Conservation (phyloP, 2,113 vertebrate genomes). For the Tetraodon nigroviridis region DNA sequence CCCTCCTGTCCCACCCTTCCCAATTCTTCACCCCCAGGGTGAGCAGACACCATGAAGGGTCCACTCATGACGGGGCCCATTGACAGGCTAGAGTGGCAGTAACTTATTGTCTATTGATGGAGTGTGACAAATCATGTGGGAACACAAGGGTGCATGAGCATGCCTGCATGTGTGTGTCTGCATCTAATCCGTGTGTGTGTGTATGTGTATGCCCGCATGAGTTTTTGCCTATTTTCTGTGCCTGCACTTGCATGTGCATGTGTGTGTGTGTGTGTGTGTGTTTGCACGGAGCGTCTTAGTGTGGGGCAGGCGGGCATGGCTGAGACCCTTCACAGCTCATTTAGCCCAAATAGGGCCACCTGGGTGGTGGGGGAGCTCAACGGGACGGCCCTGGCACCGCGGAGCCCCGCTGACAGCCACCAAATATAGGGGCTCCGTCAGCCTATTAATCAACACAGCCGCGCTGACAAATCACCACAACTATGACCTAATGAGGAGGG, state of each 20-base stretch:
- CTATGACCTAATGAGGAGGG: conserved; percentile 73
- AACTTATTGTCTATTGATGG: conserved; percentile 97
- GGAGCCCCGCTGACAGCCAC: conserved; percentile 82
- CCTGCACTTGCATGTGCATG: conserved; percentile 65
- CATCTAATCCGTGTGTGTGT: conserved; percentile 45
- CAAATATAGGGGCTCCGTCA: conserved; percentile 80
- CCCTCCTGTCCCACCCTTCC: conserved; percentile 22
- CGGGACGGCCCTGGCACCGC: conserved; percentile 81
- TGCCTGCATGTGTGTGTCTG: conserved; percentile 65
- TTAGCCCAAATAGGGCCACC: conserved; percentile 95
- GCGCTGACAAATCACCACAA: conserved; percentile 83
- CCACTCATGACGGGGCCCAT: conserved; percentile 80
- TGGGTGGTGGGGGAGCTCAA: conserved; percentile 90
- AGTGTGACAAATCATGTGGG: conserved; percentile 88
- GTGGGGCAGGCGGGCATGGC: conserved; percentile 79
- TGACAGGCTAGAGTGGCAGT: conserved; percentile 88
- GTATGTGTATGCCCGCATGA: conserved; percentile 56
- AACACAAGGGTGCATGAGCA: conserved; percentile 78
- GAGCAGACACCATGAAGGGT: conserved; percentile 48
- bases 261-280: conserved; percentile 44
- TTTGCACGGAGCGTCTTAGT: conserved; percentile 69
- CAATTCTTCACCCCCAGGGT: conserved; percentile 10
- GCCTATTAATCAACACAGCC: conserved; percentile 86
- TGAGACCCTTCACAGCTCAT: conserved; percentile 96
- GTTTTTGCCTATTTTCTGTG: conserved; percentile 54